phyloP scores from a whole-genome alignment of 2,888 invertebrate species.

The Belgica antarctica region DNA sequence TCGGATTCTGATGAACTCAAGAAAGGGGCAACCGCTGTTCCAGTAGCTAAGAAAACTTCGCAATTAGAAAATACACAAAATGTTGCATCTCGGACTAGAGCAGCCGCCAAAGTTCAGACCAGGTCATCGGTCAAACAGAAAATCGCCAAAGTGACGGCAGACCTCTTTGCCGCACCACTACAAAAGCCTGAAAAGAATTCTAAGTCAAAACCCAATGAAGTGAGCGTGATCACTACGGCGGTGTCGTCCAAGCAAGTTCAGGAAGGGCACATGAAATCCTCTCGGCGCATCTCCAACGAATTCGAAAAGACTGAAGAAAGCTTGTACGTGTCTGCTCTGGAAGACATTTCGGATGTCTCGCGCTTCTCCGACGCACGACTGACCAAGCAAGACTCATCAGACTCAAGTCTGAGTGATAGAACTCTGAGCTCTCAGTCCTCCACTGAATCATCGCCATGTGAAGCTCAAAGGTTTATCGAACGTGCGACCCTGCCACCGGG shows the following conservation, averaged over 20 bases:
- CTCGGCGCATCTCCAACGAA: slow-evolving; percentile 63
- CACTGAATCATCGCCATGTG: not conserved
- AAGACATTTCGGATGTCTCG: slow-evolving; percentile 59
- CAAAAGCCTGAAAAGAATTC: slow-evolving; percentile 49
- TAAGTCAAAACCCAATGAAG: slow-evolving; percentile 46
- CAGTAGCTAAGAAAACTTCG: slow-evolving; percentile 43
- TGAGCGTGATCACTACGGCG: slow-evolving; percentile 53
- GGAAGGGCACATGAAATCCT: slow-evolving; percentile 53
- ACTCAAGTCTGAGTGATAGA: no score
- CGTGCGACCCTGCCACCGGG: slow-evolving; percentile 58
- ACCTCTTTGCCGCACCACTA: slow-evolving; percentile 47
- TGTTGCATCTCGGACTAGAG: slow-evolving; percentile 51
- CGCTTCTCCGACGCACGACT: slow-evolving; percentile 46
- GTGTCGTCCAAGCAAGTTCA: slow-evolving; percentile 53
- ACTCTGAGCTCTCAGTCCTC: slow-evolving; percentile 1
- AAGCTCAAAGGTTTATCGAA: not conserved
- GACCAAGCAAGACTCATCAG: not conserved
- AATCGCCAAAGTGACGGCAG: slow-evolving; percentile 49
- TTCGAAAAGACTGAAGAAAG: slow-evolving; percentile 74
- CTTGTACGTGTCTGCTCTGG: slow-evolving; percentile 73
- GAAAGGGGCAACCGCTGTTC: slow-evolving; percentile 44
- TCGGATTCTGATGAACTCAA: slow-evolving; percentile 46
- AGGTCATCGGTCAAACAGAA: slow-evolving; percentile 52
- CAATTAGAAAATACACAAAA: not conserved
- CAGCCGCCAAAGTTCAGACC: slow-evolving; percentile 50